Evolutionary conservation across 2,113 vertebrate species (phyloP), one percentile per base, ranked within the genome.

Genomic region (Geococcyx californianus): DNA sequence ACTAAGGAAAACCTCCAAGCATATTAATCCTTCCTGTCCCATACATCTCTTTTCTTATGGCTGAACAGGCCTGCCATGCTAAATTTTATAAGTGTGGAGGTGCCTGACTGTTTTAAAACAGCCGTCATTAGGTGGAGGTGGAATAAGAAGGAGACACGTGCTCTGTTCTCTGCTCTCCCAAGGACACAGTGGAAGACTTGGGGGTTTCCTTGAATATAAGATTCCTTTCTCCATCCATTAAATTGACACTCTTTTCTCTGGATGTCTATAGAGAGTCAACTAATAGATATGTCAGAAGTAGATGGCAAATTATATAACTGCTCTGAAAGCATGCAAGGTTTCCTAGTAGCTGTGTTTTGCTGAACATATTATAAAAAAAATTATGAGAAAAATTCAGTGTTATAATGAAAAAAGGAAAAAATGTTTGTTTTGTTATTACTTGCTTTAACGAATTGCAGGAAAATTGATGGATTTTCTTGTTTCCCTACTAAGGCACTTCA

Each of bases 1-100:
- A 49, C 85, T 83, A 51, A 97, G 94, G 95, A 72, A 90, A 97
- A 97, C 87, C 86, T 89, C 14, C 36, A 36, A 44, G 86, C 94
- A 72, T n/a, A 81, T 95, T 78, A 84, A 93, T 93, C 66, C 60
- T 85, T n/a, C 63, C 83, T 74, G 68, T 42, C 74, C 89, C 78
- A 49, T 26, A 13, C 70, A 24, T 76, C 75, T 40, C 1, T 45
- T 72, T 75, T 83, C 75, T 40, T 7, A 16, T 2, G 76, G 76
- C 89, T 45, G 28, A 47, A 9, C 38, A 64, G 79, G 17, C 18
- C 69, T 87, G 74, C 44, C n/a, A 78, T 66, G 59, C 49, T 8
- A 1, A 1, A 31, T 34, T 80, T 80, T 6, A 31, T 47, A 74
- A 38, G 70, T 38, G 7, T 5, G 51, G 82, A 68, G 78, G 17